A percentile compares a stretch with the other conserved stretches of the same genome.
phyloP scores from a whole-genome alignment of 2,888 invertebrate genomes.

The Diabrotica balteata region DNA sequence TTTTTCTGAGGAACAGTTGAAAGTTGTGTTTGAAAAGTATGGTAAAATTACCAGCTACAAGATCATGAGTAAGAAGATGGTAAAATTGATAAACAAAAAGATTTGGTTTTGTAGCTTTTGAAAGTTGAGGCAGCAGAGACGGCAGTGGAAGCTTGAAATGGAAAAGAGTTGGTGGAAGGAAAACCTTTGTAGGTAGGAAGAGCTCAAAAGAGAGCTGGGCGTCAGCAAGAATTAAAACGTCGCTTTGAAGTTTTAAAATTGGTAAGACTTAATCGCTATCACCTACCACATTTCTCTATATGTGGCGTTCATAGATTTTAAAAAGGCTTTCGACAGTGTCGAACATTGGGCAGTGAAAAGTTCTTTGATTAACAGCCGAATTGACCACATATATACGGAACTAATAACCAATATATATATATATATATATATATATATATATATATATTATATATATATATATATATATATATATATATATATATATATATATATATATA shows the following conservation, averaged over 20 bases:
- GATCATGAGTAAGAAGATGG: constrained; percentile 93
- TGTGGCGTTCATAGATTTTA: too few species aligned
- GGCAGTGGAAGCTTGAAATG: constrained; percentile 91
- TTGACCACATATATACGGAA: too few species aligned
- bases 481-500: too few species aligned
- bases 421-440: too few species aligned
- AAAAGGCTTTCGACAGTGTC: too few species aligned
- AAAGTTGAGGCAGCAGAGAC: constrained; percentile 95
- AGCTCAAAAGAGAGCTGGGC: constrained; percentile 99
- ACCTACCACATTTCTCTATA: too few species aligned
- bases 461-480: too few species aligned
- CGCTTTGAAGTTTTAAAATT: constrained; percentile 96
- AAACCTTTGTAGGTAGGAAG: constrained; percentile 94
- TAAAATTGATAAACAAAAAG: constrained; percentile 95
- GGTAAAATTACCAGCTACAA: constrained; percentile 92
- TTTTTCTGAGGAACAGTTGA: constrained; percentile 86
- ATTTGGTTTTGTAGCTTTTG: constrained; percentile 98
- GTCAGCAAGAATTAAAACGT: constrained; percentile 94
- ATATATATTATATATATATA: too few species aligned
- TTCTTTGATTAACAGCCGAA: too few species aligned
- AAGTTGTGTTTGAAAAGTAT: constrained; percentile 90
- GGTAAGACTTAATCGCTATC: constrained; percentile 86
- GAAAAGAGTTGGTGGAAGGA: constrained; percentile 80
- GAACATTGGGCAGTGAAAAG: too few species aligned
- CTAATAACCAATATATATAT: too few species aligned